A percentile compares a stretch with the other conserved stretches of the same genome.
Evolutionary conservation across 2,888 invertebrate genomes (phyloP).

Genomic region (Peribatodes rhomboidaria): DNA sequence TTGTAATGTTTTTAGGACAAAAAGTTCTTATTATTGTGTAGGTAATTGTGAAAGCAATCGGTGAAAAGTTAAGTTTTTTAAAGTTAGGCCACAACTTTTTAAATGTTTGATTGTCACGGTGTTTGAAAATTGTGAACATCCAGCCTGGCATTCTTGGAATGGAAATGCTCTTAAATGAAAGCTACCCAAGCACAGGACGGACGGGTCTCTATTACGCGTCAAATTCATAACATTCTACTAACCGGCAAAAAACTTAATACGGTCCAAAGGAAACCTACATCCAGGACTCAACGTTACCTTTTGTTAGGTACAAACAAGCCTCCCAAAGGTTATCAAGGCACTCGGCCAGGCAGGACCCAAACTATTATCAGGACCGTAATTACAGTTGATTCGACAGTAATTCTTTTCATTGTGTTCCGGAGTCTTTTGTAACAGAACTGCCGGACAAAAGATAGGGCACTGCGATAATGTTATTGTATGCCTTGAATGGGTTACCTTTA

Average conservation of each 20-base stretch:
- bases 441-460: conserved; percentile 66
- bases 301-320: conserved; percentile 31
- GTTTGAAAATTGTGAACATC: too few species aligned
- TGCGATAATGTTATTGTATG: conserved; percentile 60
- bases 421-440: conserved; percentile 68
- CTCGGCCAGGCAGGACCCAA: conserved; percentile 53
- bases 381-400: conserved; percentile 66
- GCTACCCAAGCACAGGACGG: too few species aligned
- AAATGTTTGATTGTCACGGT: too few species aligned
- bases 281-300: conserved; percentile 2
- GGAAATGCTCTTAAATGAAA: too few species aligned
- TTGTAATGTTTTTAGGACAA: background rate
- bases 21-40: too few species aligned
- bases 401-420: conserved; percentile 65
- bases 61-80: background rate
- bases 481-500: conserved; percentile 57
- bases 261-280: background rate
- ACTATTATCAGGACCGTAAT: conserved; percentile 64
- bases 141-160: too few species aligned
- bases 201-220: too few species aligned
- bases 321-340: conserved; percentile 46
- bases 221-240: too few species aligned
- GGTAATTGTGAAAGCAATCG: too few species aligned
- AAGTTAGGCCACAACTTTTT: too few species aligned
- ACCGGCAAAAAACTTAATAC: background rate